These are phyloP conservation scores for Eurois occulta DNA, from an alignment of 2,888 invertebrate species.

Conservation along the genomic window DNA sequence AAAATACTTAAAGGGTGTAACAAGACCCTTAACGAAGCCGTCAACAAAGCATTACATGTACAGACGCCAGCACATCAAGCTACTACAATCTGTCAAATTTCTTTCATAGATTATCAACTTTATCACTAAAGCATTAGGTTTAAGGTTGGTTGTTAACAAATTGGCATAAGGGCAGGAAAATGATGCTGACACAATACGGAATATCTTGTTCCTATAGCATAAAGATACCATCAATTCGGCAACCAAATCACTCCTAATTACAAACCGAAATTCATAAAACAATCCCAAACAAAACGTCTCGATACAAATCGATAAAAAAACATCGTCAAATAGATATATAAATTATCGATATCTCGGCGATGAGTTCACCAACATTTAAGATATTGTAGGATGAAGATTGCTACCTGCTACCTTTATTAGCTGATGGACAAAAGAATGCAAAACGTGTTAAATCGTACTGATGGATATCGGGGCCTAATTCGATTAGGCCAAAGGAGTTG, in stretches of 20 bases:
- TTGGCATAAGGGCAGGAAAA: not conserved
- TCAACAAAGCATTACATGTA: no score
- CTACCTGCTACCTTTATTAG: constrained; percentile 89
- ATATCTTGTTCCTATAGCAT: not conserved
- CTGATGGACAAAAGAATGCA: constrained; percentile 86
- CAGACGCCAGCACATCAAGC: no score
- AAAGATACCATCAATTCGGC: constrained; percentile 1
- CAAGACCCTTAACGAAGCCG: no score
- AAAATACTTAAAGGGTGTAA: no score
- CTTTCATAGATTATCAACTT: no score
- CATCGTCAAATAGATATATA: constrained; percentile 78
- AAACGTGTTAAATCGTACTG: constrained; percentile 89
- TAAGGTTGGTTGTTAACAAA: no score
- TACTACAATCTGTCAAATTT: no score
- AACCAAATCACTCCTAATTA: constrained; percentile 40
- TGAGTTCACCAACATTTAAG: constrained; percentile 88
- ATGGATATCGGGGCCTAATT: constrained; percentile 88
- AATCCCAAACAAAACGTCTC: constrained; percentile 45
- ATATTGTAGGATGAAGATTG: constrained; percentile 80
- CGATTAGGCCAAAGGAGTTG: constrained; percentile 89
- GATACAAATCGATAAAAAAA: constrained; percentile 74
- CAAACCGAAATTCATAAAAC: constrained; percentile 51
- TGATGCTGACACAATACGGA: not conserved
- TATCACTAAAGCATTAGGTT: no score
- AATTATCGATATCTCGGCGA: constrained; percentile 79